A percentile compares a stretch with the other conserved stretches of the same genome.
Evolutionary conservation across 1,140 invertebrate species (phyloP).

Genomic region (Drosophila saltans): DNA sequence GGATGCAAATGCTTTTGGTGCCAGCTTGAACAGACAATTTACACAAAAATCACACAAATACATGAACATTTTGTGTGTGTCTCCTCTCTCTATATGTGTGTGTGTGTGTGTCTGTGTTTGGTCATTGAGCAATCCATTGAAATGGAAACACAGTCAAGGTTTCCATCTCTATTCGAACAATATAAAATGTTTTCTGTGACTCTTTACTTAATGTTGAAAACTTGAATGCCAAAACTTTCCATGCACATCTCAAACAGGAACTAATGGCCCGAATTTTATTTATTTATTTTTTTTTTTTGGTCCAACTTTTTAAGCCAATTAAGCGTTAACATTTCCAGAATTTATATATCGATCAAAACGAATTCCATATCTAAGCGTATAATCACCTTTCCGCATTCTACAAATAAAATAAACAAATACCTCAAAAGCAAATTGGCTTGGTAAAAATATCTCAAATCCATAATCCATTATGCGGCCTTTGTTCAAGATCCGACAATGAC

Average conservation of each 20-base stretch:
- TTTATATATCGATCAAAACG: conserved; percentile 57
- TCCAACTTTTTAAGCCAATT: conserved; percentile 47
- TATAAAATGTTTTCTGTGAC: conserved; percentile 27
- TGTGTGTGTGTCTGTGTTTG: conserved; percentile 27
- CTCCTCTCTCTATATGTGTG: conserved; percentile 12
- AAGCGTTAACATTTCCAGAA: conserved; percentile 41
- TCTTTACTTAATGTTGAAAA: conserved; percentile 25
- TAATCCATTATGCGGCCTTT: conserved; percentile 6
- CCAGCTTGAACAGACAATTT: conserved; percentile 69
- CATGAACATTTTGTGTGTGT: conserved; percentile 25
- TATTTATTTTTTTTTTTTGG: too few species aligned
- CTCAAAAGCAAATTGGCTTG: conserved; percentile 52
- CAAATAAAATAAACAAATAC: conserved; percentile 65
- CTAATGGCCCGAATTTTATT: not conserved
- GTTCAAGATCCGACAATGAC: conserved; percentile 38
- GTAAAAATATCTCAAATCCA: conserved; percentile 27
- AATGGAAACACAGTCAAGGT: conserved; percentile 63
- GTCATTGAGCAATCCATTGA: conserved; percentile 65
- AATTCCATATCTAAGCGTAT: conserved; percentile 45
- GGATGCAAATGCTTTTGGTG: conserved; percentile 42
- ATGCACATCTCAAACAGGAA: conserved; percentile 49
- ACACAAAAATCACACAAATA: conserved; percentile 67
- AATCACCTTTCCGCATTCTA: conserved; percentile 78
- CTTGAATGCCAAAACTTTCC: conserved; percentile 21
- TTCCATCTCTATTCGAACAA: conserved; percentile 1